Percentiles rank a stretch among this genome's conserved stretches.
These are phyloP conservation scores for Dyspetes luteomarginatus DNA, from an alignment of 2,888 invertebrate species.

Conservation along the genomic window DNA sequence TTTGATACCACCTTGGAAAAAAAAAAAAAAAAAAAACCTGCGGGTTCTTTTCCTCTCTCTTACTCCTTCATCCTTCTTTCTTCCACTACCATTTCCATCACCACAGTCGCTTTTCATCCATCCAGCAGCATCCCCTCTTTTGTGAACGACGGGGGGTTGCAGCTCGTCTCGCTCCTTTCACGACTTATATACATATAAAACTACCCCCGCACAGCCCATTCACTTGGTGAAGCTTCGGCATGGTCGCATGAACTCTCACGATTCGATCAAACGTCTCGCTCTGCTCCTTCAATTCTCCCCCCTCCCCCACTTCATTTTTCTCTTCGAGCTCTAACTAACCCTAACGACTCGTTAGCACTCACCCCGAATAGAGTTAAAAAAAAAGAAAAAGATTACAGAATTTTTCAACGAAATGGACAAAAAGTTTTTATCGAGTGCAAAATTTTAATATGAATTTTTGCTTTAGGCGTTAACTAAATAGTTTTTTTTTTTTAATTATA, in stretches of 20 bases:
- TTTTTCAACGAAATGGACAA: slow-evolving; percentile 9
- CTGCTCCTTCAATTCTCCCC: background rate
- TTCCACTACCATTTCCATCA: slow-evolving; percentile 45
- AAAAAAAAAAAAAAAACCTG: no score
- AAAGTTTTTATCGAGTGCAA: slow-evolving; percentile 30
- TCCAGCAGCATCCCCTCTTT: slow-evolving; percentile 58
- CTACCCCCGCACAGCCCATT: slow-evolving; percentile 42
- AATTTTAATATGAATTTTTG: slow-evolving; percentile 25
- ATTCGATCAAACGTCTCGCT: slow-evolving; percentile 63
- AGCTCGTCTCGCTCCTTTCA: slow-evolving; percentile 49
- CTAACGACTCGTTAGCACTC: slow-evolving; percentile 56
- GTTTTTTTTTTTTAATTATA: no score
- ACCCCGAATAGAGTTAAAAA: slow-evolving; percentile 42
- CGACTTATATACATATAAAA: slow-evolving; percentile 30
- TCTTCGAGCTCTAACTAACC: slow-evolving; percentile 54
- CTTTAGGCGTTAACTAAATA: no score
- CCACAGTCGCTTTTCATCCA: slow-evolving; percentile 53
- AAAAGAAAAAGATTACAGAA: slow-evolving; percentile 45
- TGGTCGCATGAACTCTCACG: slow-evolving; percentile 54
- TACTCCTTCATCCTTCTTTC: slow-evolving; percentile 60
- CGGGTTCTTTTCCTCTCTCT: slow-evolving; percentile 66
- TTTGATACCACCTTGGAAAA: slow-evolving; percentile 69
- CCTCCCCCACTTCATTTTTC: slow-evolving; percentile 55
- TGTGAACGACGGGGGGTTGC: slow-evolving; percentile 35
- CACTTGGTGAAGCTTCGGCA: slow-evolving; percentile 46